Percentiles rank a stretch among this genome's conserved stretches.
Conservation (phyloP, 1,140 invertebrate species). For the Odontomachus brunneus region DNA sequence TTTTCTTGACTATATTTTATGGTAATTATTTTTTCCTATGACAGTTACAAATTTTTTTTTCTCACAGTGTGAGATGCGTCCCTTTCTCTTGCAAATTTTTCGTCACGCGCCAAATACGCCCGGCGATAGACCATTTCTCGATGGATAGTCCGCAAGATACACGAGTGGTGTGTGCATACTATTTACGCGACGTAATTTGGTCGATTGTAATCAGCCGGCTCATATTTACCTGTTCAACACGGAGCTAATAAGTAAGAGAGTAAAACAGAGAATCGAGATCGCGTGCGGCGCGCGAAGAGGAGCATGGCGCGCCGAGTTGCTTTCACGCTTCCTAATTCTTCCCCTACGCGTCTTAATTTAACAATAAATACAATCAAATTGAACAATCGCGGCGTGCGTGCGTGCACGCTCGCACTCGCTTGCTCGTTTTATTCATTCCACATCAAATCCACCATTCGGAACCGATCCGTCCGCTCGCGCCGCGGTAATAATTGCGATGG, state of each 20-base stretch:
- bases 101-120: too few species aligned
- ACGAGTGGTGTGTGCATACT: too few species aligned
- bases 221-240: neutral
- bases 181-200: neutral
- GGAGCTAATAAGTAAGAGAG: neutral
- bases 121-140: too few species aligned
- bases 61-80: too few species aligned
- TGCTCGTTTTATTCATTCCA: conserved; percentile 4
- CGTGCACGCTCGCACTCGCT: neutral
- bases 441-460: conserved; percentile 40
- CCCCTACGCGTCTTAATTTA: conserved; percentile 22
- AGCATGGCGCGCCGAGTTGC: conserved; percentile 6
- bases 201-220: neutral
- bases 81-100: too few species aligned
- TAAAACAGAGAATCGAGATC: conserved; percentile 16
- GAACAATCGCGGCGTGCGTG: neutral
- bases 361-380: conserved; percentile 39
- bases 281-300: conserved; percentile 11
- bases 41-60: too few species aligned
- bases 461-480: conserved; percentile 10
- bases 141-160: too few species aligned
- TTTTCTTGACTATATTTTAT: too few species aligned
- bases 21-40: too few species aligned
- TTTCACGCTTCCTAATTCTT: conserved; percentile 47
- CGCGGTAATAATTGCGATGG: conserved; percentile 4